Conservation (phyloP, 2,888 invertebrate genomes). For the Esperia sulphurella region DNA sequence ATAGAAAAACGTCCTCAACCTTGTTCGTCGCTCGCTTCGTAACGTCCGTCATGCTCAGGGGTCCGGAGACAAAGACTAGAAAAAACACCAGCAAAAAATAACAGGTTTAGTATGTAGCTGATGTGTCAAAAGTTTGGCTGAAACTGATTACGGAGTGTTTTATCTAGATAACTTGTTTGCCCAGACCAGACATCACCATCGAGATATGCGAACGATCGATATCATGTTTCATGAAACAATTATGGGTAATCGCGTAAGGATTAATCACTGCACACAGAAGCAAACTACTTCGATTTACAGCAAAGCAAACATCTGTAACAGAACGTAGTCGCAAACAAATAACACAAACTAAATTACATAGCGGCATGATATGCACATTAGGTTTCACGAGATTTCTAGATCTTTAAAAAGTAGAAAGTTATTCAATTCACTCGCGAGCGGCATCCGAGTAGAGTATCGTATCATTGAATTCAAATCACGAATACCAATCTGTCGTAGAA, state of each 20-base stretch:
- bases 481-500: slow-evolving; percentile 23
- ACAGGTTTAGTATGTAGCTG: background rate
- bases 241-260: background rate
- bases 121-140: background rate
- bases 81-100: slow-evolving; percentile 5
- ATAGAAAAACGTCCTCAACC: slow-evolving; percentile 3
- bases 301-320: background rate
- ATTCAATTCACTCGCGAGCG: slow-evolving; percentile 33
- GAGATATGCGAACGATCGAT: background rate
- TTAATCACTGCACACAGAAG: background rate
- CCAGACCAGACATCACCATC: background rate
- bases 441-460: slow-evolving; percentile 33
- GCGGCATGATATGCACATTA: slow-evolving; percentile 14
- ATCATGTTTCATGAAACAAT: background rate
- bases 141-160: background rate
- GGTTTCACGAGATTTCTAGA: slow-evolving; percentile 19
- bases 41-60: slow-evolving; percentile 8
- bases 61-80: background rate
- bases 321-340: background rate
- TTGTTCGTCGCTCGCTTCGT: slow-evolving; percentile 6
- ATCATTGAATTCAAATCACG: slow-evolving; percentile 45
- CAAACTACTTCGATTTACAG: background rate
- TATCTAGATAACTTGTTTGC: background rate
- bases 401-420: slow-evolving; percentile 53
- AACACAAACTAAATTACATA: background rate